phyloP scores from a whole-genome alignment of 1,140 invertebrate genomes.

The Ganaspis sp. region DNA sequence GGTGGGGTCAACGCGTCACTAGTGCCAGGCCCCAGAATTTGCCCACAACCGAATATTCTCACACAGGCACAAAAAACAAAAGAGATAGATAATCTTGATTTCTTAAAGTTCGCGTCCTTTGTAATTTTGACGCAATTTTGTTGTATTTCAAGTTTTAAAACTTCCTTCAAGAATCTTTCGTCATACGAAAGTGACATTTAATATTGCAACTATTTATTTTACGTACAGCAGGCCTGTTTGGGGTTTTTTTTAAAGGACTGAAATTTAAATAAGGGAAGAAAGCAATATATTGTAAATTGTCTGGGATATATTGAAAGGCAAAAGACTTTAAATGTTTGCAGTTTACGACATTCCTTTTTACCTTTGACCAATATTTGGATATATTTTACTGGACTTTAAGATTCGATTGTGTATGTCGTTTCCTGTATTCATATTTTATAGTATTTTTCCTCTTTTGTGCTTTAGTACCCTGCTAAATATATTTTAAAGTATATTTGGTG shows the following conservation, averaged over 20 bases:
- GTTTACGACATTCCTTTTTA: slow-evolving; percentile 29
- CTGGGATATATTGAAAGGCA: not conserved
- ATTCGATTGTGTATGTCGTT: not conserved
- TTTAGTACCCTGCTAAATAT: not conserved
- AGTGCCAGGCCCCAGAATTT: slow-evolving; percentile 69
- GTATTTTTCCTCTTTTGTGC: slow-evolving; percentile 1
- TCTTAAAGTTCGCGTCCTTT: not conserved
- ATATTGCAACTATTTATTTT: slow-evolving; percentile 11
- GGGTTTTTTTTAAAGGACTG: slow-evolving; percentile 1
- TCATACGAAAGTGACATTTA: not conserved
- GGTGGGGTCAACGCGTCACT: slow-evolving; percentile 79
- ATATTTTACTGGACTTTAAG: not conserved
- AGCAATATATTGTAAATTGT: not conserved
- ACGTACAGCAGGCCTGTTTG: slow-evolving; percentile 11
- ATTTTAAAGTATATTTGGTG: not conserved
- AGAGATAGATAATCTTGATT: slow-evolving; percentile 55
- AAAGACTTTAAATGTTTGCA: slow-evolving; percentile 18
- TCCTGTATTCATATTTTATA: not conserved
- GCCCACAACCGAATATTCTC: slow-evolving; percentile 71
- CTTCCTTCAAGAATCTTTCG: slow-evolving; percentile 1
- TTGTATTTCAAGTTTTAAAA: not conserved
- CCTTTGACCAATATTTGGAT: slow-evolving; percentile 19
- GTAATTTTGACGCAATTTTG: not conserved
- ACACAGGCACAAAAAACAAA: slow-evolving; percentile 72
- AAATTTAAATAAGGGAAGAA: slow-evolving; percentile 27